A percentile compares a stretch with the other conserved stretches of the same genome.
These are phyloP conservation scores for Xyrauchen texanus DNA, from an alignment of 2,113 vertebrate genomes.

Conservation along the genomic window DNA sequence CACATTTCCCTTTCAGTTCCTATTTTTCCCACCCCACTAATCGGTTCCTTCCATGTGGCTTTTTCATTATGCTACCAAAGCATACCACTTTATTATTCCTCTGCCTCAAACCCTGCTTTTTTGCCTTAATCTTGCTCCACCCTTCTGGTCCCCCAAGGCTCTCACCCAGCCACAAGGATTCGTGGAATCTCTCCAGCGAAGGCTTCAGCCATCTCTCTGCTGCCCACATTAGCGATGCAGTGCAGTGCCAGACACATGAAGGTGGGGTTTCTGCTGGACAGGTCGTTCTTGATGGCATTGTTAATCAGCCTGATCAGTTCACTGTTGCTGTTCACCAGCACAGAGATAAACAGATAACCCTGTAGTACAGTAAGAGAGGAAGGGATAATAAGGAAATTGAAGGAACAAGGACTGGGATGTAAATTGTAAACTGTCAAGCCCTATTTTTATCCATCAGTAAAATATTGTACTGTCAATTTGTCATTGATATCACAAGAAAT, in stretches of 20 bases:
- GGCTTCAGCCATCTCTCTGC: slow-evolving; percentile 92
- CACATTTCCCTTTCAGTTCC: neutral
- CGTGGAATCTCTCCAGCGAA: slow-evolving; percentile 90
- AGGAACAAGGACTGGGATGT: neutral
- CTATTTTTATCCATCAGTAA: too few relatives aligned
- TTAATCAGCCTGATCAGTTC: slow-evolving; percentile 93
- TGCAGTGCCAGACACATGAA: slow-evolving; percentile 95
- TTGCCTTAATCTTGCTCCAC: neutral
- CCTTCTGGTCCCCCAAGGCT: neutral
- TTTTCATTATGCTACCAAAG: neutral
- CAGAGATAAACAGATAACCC: slow-evolving; percentile 94
- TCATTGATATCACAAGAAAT: too few relatives aligned
- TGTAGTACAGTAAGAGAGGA: slow-evolving; percentile 49
- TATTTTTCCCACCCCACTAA: neutral
- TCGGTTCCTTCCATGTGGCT: neutral
- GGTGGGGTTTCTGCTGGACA: slow-evolving; percentile 93
- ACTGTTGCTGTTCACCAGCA: slow-evolving; percentile 92
- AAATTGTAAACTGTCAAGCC: too few relatives aligned
- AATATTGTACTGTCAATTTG: too few relatives aligned
- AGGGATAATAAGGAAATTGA: neutral
- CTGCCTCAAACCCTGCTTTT: neutral
- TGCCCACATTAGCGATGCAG: slow-evolving; percentile 92
- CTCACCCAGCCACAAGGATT: slow-evolving; percentile 91
- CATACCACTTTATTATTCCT: neutral
- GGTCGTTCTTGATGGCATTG: slow-evolving; percentile 93